Base-by-base conservation (phyloP, 2,797 vertebrate species). In the Chelidonichthys spinosus region DNA sequence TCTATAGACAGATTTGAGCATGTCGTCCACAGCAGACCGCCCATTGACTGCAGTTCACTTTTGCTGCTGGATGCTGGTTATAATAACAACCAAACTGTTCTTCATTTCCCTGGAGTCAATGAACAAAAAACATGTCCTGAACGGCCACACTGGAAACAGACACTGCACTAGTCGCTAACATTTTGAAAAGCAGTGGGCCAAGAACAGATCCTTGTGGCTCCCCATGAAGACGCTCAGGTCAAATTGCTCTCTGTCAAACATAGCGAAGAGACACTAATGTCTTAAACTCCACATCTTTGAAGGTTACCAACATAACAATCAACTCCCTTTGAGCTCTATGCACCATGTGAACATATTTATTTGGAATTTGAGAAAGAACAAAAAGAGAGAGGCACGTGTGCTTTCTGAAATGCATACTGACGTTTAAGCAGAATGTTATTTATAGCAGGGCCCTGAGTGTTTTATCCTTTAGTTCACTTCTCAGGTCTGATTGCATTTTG, bases 151-250 rank as follows among this genome's bases (percentile, higher is more conserved):
- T 11, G 5, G 18, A 25, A 49, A 49, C 25, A 6, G 50, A 5
- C 25, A 0, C 46, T 2, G 40, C 40, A 8, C 3, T 10, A 18
- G 47, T 18, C 2, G 47, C 4, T 8, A 8, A 18, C 32, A 35
- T 14, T 35, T 54, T 44, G 43, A 40, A 53, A 18, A 42, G 2
- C 49, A 63, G 7, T 14, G 46, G 10, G 56, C 44, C 36, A 11
- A 18, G 32, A 44, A 63, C 17, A 54, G 32, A 62, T 63, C 49
- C 49, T 17, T 54, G 63, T 37, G 13, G 47, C 11, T 50, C 47
- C 18, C 9, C 47, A 39, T 3, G 7, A 40, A 52, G 4, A 46
- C 17, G 6, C 10, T 1, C 2, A n/a, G 40, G 32, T 14, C 10
- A 39, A 39, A 63, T 32, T 15, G 5, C 11, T 58, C 18, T 8